A percentile compares a stretch with the other conserved stretches of the same genome.
These are phyloP conservation scores for Lophochroa leadbeateri DNA, from an alignment of 2,113 vertebrate species.

Conservation along the genomic window DNA sequence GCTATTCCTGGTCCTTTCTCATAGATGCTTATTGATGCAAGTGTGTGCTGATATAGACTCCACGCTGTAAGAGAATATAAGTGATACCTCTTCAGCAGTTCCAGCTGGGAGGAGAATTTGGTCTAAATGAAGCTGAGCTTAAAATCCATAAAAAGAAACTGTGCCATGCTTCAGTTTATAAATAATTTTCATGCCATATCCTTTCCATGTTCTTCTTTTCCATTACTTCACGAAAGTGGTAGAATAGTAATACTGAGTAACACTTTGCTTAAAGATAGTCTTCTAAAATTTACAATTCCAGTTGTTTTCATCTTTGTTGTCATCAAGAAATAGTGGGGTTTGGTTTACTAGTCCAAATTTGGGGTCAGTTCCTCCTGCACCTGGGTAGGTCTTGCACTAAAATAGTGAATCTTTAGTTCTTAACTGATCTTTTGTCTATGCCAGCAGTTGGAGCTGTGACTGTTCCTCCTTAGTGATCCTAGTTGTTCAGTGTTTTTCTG, in stretches of 20 bases:
- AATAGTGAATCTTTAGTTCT: neutral
- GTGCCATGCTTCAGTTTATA: neutral
- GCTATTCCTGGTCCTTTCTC: neutral
- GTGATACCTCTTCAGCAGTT: conserved; percentile 25
- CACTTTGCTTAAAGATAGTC: neutral
- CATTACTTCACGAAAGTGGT: neutral
- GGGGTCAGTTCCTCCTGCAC: neutral
- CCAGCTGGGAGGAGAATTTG: conserved; percentile 7
- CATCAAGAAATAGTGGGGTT: neutral
- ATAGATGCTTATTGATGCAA: neutral
- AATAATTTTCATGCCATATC: neutral
- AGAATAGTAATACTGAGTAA: conserved; percentile 11
- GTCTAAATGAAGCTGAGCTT: conserved; percentile 20
- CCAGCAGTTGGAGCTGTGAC: neutral
- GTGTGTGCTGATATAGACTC: neutral
- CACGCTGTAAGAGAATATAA: neutral
- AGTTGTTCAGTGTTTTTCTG: neutral
- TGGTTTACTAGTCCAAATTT: neutral
- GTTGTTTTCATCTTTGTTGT: neutral
- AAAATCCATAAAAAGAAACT: conserved; percentile 32
- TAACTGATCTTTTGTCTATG: neutral
- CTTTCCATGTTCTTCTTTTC: neutral
- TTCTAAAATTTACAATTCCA: neutral
- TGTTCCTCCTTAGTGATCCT: neutral
- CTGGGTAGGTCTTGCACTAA: neutral